phyloP scores from a whole-genome alignment of 1,140 invertebrate species.

The Steinernema feltiae region DNA sequence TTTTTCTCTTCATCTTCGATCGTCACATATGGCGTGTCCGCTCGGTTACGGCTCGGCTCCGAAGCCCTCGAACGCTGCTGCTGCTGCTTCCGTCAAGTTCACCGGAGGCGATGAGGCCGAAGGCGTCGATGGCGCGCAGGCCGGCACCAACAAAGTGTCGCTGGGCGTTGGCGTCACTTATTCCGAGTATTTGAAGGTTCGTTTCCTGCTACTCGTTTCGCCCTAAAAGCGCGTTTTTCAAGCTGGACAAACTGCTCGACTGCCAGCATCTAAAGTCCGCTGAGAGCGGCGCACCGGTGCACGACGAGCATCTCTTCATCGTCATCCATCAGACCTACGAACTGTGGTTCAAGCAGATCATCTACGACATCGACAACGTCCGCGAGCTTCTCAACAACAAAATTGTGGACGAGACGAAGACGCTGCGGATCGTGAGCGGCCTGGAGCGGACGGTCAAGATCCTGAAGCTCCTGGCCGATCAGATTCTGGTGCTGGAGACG shows the following conservation, averaged over 20 bases:
- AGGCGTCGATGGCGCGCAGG: conserved; percentile 25
- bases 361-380: conserved; percentile 90
- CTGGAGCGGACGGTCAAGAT: conserved; percentile 86
- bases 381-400: conserved; percentile 71
- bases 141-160: conserved; percentile 46
- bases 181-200: conserved; percentile 48
- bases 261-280: conserved; percentile 77
- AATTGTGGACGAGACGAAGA: conserved; percentile 79
- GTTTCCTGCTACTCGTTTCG: too few species aligned
- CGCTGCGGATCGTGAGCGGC: conserved; percentile 82
- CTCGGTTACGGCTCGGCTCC: too few species aligned
- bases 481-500: conserved; percentile 92
- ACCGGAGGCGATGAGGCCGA: conserved; percentile 20
- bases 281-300: conserved; percentile 69
- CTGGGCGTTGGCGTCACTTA: conserved; percentile 44
- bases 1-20: neutral
- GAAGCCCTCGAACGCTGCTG: too few species aligned
- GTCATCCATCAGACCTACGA: conserved; percentile 76
- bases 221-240: too few species aligned
- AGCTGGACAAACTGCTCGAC: conserved; percentile 77
- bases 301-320: conserved; percentile 76
- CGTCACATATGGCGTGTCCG: conserved; percentile 21
- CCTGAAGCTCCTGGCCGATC: conserved; percentile 87
- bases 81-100: conserved; percentile 16
- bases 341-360: conserved; percentile 98